Percentiles rank a stretch among this genome's conserved stretches.
These are phyloP conservation scores for Chaenodraco wilsoni DNA, from an alignment of 2,797 vertebrate genomes.

Conservation along the genomic window DNA sequence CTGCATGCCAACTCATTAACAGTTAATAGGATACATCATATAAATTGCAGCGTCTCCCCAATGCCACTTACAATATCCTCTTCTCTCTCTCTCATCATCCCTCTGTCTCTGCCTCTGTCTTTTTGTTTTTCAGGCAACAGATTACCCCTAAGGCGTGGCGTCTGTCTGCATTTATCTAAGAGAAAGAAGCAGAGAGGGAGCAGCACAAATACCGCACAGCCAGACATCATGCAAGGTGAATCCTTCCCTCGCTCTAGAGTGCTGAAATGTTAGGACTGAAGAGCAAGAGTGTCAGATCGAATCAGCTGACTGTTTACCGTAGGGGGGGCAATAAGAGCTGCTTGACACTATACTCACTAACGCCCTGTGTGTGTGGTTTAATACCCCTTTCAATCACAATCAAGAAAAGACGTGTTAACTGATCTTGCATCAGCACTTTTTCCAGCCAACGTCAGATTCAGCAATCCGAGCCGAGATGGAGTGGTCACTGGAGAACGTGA, in stretches of 20 bases:
- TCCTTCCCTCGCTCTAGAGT: conserved; percentile 52
- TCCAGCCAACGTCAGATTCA: conserved; percentile 38
- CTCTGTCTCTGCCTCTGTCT: conserved; percentile 55
- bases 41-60: neutral
- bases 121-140: conserved; percentile 70
- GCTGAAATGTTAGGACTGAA: conserved; percentile 74
- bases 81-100: conserved; percentile 24
- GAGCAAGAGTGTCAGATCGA: conserved; percentile 63
- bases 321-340: conserved; percentile 55
- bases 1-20: conserved; percentile 4
- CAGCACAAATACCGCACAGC: conserved; percentile 64
- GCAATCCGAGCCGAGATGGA: conserved; percentile 67
- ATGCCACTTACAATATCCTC: conserved; percentile 12
- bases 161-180: conserved; percentile 75
- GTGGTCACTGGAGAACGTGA: conserved; percentile 92
- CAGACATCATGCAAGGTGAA: conserved; percentile 65
- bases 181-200: conserved; percentile 60
- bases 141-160: conserved; percentile 66
- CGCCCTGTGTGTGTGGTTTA: conserved; percentile 45
- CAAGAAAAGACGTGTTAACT: conserved; percentile 56
- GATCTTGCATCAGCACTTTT: conserved; percentile 51
- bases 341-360: conserved; percentile 51
- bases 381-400: conserved; percentile 46
- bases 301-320: conserved; percentile 70
- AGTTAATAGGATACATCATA: neutral